Conservation (phyloP, 2,797 vertebrate genomes). For the Periophthalmus magnuspinnatus region DNA sequence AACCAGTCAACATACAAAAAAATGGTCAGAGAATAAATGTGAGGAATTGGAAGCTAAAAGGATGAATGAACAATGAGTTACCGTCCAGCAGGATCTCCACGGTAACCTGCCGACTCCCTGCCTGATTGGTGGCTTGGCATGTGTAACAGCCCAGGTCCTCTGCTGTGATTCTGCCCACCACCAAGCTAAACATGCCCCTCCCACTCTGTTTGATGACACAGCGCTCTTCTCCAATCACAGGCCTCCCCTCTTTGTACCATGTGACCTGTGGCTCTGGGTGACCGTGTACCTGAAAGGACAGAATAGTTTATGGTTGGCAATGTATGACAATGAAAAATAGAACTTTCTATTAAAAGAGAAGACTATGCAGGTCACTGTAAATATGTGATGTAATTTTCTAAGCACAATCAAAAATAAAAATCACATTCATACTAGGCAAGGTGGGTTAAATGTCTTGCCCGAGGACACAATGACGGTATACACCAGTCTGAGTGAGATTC, state of each 20-base stretch:
- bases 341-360: too few relatives aligned
- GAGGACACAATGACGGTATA: neutral
- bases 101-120: constrained; percentile 84
- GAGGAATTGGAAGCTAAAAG: neutral
- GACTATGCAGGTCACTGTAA: too few relatives aligned
- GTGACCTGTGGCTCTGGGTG: constrained; percentile 69
- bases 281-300: constrained; percentile 70
- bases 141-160: constrained; percentile 86
- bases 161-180: constrained; percentile 76
- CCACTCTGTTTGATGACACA: constrained; percentile 69
- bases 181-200: constrained; percentile 85
- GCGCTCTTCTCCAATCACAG: constrained; percentile 75
- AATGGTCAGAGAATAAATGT: neutral
- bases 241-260: constrained; percentile 83
- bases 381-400: too few relatives aligned
- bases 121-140: constrained; percentile 80
- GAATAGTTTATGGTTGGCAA: neutral
- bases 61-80: constrained; percentile 28
- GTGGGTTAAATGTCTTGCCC: too few relatives aligned
- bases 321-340: neutral
- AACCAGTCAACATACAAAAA: neutral
- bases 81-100: constrained; percentile 90
- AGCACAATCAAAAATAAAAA: too few relatives aligned
- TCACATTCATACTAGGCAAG: neutral
- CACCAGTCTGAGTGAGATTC: neutral